Conservation (phyloP, 1,140 invertebrate genomes). For the Elysia chlorotica region DNA sequence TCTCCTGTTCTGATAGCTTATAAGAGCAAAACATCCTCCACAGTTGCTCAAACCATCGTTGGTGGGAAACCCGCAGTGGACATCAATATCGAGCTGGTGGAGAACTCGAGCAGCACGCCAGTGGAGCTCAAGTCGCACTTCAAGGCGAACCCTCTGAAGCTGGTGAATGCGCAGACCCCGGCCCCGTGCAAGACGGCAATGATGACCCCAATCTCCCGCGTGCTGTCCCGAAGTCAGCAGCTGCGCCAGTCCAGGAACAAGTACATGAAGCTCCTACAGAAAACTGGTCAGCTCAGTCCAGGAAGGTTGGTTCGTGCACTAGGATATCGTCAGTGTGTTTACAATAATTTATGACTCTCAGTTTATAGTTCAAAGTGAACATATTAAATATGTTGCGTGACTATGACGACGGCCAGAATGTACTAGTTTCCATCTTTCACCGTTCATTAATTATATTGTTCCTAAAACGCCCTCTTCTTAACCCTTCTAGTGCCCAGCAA, state of each 20-base stretch:
- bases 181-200: slow-evolving; percentile 10
- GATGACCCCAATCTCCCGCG: slow-evolving; percentile 12
- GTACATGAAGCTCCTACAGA: slow-evolving; percentile 21
- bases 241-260: slow-evolving; percentile 22
- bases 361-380: too few relatives aligned
- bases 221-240: slow-evolving; percentile 19
- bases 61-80: slow-evolving; percentile 9
- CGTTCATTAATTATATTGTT: too few relatives aligned
- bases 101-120: neutral
- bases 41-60: too few relatives aligned
- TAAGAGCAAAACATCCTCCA: neutral
- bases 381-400: too few relatives aligned
- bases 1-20: neutral
- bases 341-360: too few relatives aligned
- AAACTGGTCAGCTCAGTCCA: slow-evolving; percentile 18
- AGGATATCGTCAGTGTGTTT: too few relatives aligned
- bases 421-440: too few relatives aligned
- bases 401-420: too few relatives aligned
- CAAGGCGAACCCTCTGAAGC: slow-evolving; percentile 9
- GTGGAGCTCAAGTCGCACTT: slow-evolving; percentile 5
- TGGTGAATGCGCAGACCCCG: slow-evolving; percentile 4
- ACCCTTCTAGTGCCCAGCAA: too few relatives aligned
- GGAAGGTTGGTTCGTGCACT: slow-evolving; percentile 5
- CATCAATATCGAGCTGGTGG: slow-evolving; percentile 21
- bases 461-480: too few relatives aligned